Evolutionary conservation across 2,888 invertebrate species (phyloP).

Genomic region (Drosophila meridionalis): DNA sequence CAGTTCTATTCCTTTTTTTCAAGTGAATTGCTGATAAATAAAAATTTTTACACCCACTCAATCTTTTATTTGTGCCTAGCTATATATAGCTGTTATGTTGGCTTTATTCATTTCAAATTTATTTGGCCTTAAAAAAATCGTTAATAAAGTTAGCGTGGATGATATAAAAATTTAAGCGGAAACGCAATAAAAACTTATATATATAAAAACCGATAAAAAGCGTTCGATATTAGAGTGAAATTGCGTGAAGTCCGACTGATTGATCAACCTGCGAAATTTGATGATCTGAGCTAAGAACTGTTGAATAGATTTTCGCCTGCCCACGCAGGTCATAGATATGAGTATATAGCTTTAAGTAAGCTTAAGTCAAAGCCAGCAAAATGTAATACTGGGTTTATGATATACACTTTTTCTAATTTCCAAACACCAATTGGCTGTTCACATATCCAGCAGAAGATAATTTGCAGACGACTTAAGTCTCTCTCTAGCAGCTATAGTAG

Average conservation of each 20-base stretch:
- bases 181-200: background rate
- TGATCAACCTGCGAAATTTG: background rate
- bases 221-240: background rate
- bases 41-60: slow-evolving; percentile 18
- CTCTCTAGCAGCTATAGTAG: too few species aligned
- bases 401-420: too few species aligned
- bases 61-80: slow-evolving; percentile 4
- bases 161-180: background rate
- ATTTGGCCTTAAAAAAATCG: background rate
- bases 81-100: background rate
- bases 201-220: background rate
- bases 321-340: too few species aligned
- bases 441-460: too few species aligned
- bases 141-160: background rate
- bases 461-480: too few species aligned
- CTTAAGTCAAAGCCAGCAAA: too few species aligned
- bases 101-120: background rate
- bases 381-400: too few species aligned
- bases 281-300: background rate
- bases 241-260: background rate
- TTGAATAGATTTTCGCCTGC: too few species aligned
- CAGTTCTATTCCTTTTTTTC: slow-evolving; percentile 8
- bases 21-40: slow-evolving; percentile 9
- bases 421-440: too few species aligned
- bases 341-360: too few species aligned